Evolutionary conservation across 2,888 invertebrate genomes (phyloP).

Genomic region (Eueremaeus valkanovi): DNA sequence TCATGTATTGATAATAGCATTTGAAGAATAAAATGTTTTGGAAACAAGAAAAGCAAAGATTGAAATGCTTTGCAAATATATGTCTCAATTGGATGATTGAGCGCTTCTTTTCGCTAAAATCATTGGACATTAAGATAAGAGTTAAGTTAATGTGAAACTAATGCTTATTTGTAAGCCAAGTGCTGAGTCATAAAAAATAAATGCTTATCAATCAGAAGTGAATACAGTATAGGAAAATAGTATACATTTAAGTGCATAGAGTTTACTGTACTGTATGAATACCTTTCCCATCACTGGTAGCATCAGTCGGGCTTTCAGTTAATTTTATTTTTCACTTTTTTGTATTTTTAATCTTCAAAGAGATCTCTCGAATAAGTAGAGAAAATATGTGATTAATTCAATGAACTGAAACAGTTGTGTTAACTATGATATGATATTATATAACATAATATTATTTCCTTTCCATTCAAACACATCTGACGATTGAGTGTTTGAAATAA

Average conservation of each 20-base stretch:
- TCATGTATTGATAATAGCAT: background rate
- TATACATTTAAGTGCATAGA: background rate
- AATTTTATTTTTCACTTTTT: background rate
- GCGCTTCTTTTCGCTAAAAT: conserved; percentile 10
- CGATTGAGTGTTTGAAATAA: background rate
- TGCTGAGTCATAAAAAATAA: conserved; percentile 4
- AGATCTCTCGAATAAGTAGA: too few relatives aligned
- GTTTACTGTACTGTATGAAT: too few relatives aligned
- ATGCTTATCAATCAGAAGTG: background rate
- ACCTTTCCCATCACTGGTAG: background rate
- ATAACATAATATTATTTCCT: too few relatives aligned
- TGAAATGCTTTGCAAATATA: background rate
- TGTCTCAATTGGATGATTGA: conserved; percentile 9
- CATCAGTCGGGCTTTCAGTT: background rate
- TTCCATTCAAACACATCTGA: too few relatives aligned
- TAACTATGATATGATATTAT: too few relatives aligned
- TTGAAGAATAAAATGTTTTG: background rate
- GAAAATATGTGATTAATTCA: too few relatives aligned
- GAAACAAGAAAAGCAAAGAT: background rate
- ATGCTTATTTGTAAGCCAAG: conserved; percentile 24
- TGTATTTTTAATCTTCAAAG: background rate
- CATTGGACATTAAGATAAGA: conserved; percentile 25
- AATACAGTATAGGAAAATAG: background rate
- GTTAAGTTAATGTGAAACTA: conserved; percentile 11
- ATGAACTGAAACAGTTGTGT: too few relatives aligned